Evolutionary conservation across 2,888 invertebrate species (phyloP).

Genomic region (Cylloceria caligata): DNA sequence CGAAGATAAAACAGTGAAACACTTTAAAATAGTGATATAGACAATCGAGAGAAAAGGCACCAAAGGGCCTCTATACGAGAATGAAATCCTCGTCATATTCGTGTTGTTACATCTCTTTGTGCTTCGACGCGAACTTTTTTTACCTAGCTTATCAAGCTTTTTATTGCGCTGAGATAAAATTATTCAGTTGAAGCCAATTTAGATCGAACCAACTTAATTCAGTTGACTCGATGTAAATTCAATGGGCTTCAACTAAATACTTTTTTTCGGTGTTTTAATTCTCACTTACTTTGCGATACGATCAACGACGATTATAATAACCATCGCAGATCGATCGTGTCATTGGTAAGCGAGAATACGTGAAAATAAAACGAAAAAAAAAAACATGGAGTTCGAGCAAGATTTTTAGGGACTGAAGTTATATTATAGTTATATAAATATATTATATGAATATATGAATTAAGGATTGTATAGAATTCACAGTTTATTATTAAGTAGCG

Average conservation of each 20-base stretch:
- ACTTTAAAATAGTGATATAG: constrained; percentile 40
- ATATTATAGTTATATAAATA: constrained; percentile 69
- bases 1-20: constrained; percentile 36
- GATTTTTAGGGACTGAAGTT: constrained; percentile 74
- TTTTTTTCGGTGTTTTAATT: neutral
- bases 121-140: constrained; percentile 57
- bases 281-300: neutral
- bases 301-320: neutral
- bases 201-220: neutral
- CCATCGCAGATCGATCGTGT: neutral
- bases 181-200: neutral
- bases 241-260: neutral
- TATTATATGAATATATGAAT: constrained; percentile 60
- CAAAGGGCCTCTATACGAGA: constrained; percentile 12
- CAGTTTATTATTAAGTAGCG: constrained; percentile 62
- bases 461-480: constrained; percentile 66
- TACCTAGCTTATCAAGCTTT: constrained; percentile 64
- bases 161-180: constrained; percentile 26
- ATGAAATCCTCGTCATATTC: constrained; percentile 32
- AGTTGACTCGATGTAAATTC: neutral
- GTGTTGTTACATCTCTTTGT: constrained; percentile 48
- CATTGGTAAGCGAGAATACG: neutral
- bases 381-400: constrained; percentile 49
- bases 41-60: constrained; percentile 22
- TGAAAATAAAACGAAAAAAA: constrained; percentile 49